phyloP scores from a whole-genome alignment of 2,888 invertebrate genomes.

The Mythimna impura region DNA sequence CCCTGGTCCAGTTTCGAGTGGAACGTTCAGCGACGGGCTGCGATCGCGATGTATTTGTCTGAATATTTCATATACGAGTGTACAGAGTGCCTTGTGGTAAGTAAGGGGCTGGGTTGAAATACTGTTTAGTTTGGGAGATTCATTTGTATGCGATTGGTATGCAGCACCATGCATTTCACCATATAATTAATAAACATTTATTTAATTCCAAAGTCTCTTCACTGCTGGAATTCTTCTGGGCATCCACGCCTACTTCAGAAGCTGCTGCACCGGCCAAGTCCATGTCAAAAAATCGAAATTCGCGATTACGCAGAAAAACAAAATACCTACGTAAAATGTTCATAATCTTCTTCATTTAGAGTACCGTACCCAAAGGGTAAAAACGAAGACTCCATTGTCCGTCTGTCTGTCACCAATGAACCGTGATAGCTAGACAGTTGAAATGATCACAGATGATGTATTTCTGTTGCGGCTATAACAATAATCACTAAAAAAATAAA shows the following conservation, averaged over 20 bases:
- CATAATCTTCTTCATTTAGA: no score
- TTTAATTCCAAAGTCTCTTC: background rate
- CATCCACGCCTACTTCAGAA: no score
- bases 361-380: no score
- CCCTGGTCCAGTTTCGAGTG: conserved; percentile 72
- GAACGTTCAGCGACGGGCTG: conserved; percentile 69
- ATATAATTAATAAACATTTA: background rate
- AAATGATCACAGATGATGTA: no score
- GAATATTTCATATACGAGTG: conserved; percentile 84
- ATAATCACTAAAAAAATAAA: no score
- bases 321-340: no score
- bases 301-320: background rate
- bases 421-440: no score
- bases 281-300: background rate
- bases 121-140: background rate
- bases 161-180: background rate
- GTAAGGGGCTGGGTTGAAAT: conserved; percentile 54
- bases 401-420: no score
- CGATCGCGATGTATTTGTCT: conserved; percentile 77
- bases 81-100: conserved; percentile 69
- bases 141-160: background rate
- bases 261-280: background rate
- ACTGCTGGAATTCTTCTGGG: background rate
- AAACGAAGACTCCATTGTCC: no score
- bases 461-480: no score